A percentile compares a stretch with the other conserved stretches of the same genome.
Conservation (phyloP, 92 coral and sea anemone species). For the Epizoanthus ramosus region DNA sequence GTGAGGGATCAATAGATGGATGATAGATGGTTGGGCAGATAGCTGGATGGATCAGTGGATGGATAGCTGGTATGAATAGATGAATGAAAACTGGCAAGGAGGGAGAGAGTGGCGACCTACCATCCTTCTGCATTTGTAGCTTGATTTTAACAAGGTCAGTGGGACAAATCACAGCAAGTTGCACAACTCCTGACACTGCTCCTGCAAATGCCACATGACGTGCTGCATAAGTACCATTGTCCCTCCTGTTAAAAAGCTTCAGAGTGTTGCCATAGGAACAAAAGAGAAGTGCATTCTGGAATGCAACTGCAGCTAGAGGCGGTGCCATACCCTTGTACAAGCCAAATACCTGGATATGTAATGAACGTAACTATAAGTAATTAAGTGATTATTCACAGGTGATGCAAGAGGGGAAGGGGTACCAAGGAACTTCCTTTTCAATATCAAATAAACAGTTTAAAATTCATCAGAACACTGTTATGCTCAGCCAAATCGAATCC, state of each 20-base stretch:
- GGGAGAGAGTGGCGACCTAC: conserved; percentile 29
- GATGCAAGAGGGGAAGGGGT: too few relatives aligned
- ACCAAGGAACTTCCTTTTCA: too few relatives aligned
- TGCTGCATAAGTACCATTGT: conserved; percentile 49
- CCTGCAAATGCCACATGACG: conserved; percentile 84
- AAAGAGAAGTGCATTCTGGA: conserved; percentile 79
- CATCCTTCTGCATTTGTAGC: conserved; percentile 96
- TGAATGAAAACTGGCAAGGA: too few relatives aligned
- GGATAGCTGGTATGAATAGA: too few relatives aligned
- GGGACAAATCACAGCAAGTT: conserved; percentile 74
- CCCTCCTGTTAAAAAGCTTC: conserved; percentile 50
- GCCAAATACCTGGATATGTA: conserved; percentile 67
- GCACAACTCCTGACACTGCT: conserved; percentile 82
- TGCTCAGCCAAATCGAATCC: too few relatives aligned
- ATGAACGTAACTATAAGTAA: too few relatives aligned
- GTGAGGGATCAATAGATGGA: too few relatives aligned
- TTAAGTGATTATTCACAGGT: too few relatives aligned
- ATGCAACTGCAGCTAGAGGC: conserved; percentile 75
- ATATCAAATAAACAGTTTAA: too few relatives aligned
- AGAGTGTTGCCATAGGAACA: conserved; percentile 78
- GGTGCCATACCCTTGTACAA: conserved; percentile 83
- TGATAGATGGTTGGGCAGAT: too few relatives aligned
- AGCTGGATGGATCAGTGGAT: too few relatives aligned
- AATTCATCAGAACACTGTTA: too few relatives aligned
- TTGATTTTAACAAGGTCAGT: conserved; percentile 89